Base-by-base conservation (phyloP, 2,797 vertebrate species). In the Acipenser oxyrinchus region DNA sequence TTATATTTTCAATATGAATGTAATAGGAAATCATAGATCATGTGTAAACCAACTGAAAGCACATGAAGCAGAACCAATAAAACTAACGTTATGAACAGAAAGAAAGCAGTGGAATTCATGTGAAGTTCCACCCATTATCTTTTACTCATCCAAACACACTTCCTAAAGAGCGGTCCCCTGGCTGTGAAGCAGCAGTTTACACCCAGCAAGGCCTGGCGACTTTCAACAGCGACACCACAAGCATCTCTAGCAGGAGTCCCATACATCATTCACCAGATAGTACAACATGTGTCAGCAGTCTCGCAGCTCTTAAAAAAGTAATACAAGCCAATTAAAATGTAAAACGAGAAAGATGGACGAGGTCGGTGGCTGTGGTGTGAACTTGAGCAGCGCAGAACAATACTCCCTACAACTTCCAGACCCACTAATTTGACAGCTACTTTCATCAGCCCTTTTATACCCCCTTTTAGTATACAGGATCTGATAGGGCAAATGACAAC, bases 241-340 rank as follows among this genome's bases (percentile, higher is more conserved):
- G 69, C 23, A 8, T 51, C 76, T 80, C 72, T 37, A 37, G 23
- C 23, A 37, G 23, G 76, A 76, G 80, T 75, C 72, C 82, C 75
- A 90, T 88, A 86, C 89, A 90, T 88, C 87, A 89, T 88, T 88
- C 85, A 90, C 85, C 86, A 73, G 78, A 78, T 86, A 90, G 87
- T 89, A 86, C 86, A 86, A 83, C 85, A 86, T 84, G 83, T 87
- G 85, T 89, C 87, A 90, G 89, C 85, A 89, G 81, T 86, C 88
- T 86, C 73, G 69, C 81, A 84, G 85, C 87, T 86, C 90, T 89
- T 89, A 88, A 88, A 87, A 18, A 37, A 37, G 4, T 37, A 37
- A 84, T 87, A 83, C 80, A 85, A 90, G 88, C 90, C 88, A 91
- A 90, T 91, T 90, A 90, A 91, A 91, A 89, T 86, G 86, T 89